A percentile compares a stretch with the other conserved stretches of the same genome.
Evolutionary conservation across 2,888 invertebrate genomes (phyloP).

Genomic region (Onthophagus sagittarius): DNA sequence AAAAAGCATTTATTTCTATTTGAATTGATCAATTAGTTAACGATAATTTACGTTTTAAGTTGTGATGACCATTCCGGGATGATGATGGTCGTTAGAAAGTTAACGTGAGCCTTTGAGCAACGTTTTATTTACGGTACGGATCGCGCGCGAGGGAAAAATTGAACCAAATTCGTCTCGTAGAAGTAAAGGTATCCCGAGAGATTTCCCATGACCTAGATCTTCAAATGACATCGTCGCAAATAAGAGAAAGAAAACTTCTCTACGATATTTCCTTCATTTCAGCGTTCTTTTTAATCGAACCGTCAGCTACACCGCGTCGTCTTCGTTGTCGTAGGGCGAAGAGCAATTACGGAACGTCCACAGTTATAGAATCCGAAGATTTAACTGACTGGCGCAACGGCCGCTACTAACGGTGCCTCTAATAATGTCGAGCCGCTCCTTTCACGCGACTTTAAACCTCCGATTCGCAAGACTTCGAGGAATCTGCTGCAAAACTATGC

Average conservation of each 20-base stretch:
- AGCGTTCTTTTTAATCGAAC: not conserved
- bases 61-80: not conserved
- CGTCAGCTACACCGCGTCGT: not conserved
- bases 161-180: not conserved
- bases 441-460: not conserved
- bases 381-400: not conserved
- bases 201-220: not conserved
- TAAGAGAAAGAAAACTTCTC: not conserved
- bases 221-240: not conserved
- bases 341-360: not conserved
- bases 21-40: not conserved
- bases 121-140: not conserved
- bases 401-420: not conserved
- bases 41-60: not conserved
- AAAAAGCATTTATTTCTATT: not conserved
- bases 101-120: not conserved
- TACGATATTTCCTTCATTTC: not conserved
- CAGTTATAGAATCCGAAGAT: not conserved
- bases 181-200: not conserved
- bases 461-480: not conserved
- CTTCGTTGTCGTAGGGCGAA: not conserved
- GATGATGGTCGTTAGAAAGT: not conserved
- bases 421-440: not conserved
- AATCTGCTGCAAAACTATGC: not conserved
- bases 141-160: not conserved